Evolutionary conservation across 2,113 vertebrate genomes (phyloP).

Genomic region (Felis catus): DNA sequence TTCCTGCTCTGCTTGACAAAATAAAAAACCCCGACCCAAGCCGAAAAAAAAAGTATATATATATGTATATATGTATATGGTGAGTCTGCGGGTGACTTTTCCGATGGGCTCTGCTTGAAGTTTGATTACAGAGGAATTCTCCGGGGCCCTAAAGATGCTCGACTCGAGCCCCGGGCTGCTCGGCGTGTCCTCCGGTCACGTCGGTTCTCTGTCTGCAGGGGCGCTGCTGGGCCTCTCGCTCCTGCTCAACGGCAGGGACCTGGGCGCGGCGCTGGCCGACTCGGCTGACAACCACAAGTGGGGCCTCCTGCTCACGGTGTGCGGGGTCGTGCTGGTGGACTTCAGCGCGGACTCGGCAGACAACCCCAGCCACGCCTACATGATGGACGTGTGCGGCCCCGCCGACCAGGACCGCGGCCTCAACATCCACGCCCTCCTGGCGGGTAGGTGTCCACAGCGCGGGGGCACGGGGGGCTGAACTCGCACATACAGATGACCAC

Average conservation of each 20-base stretch:
- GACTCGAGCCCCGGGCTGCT: accelerated
- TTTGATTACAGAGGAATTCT: not conserved
- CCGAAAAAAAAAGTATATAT: not conserved
- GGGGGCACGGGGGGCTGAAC: too few species aligned
- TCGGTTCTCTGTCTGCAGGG: constrained; percentile 82
- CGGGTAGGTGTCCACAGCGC: constrained; percentile 84
- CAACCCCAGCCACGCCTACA: constrained; percentile 98
- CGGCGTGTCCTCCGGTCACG: accelerated
- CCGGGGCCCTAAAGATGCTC: not conserved
- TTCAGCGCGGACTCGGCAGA: constrained; percentile 98
- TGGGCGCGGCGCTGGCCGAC: constrained; percentile 91
- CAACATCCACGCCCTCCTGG: constrained; percentile 95
- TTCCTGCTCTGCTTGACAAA: not conserved
- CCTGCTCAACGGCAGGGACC: constrained; percentile 95
- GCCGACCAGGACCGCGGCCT: constrained; percentile 96
- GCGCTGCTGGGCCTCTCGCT: constrained; percentile 93
- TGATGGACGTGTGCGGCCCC: constrained; percentile 98
- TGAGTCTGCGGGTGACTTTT: not conserved
- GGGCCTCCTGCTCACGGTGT: constrained; percentile 95
- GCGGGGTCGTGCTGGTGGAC: constrained; percentile 97
- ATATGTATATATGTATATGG: not conserved
- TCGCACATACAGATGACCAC: not conserved
- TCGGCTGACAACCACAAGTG: constrained; percentile 91
- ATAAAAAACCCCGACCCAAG: not conserved
- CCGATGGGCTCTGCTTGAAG: not conserved